phyloP scores from a whole-genome alignment of 2,113 vertebrate genomes.

The Gasterosteus aculeatus region DNA sequence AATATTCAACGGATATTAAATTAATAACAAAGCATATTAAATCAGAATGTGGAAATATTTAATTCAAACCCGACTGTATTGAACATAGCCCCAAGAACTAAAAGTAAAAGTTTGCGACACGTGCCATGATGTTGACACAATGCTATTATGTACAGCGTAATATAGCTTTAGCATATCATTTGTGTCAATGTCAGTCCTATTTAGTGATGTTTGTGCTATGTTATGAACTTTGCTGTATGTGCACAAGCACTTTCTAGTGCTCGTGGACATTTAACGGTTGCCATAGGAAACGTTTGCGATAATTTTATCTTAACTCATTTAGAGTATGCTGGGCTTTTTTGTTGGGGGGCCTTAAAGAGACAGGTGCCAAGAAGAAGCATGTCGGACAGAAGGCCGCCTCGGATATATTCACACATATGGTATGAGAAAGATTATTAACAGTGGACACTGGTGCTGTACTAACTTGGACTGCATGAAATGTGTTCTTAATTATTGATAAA shows the following conservation, averaged over 20 bases:
- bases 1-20: background rate
- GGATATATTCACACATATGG: background rate
- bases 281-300: background rate
- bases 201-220: background rate
- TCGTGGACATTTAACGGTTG: background rate
- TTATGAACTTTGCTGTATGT: background rate
- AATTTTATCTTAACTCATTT: background rate
- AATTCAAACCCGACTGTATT: background rate
- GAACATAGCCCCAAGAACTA: background rate
- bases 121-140: background rate
- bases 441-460: too few relatives aligned
- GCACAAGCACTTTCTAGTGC: background rate
- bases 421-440: background rate
- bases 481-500: background rate
- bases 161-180: background rate
- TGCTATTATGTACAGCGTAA: background rate
- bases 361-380: background rate
- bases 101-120: background rate
- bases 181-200: background rate
- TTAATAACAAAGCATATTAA: background rate
- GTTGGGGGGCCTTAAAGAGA: background rate
- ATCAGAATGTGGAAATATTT: background rate
- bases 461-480: background rate
- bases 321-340: background rate
- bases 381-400: too few relatives aligned